phyloP scores from a whole-genome alignment of 2,888 invertebrate species.

The Acanthosoma haemorrhoidale region DNA sequence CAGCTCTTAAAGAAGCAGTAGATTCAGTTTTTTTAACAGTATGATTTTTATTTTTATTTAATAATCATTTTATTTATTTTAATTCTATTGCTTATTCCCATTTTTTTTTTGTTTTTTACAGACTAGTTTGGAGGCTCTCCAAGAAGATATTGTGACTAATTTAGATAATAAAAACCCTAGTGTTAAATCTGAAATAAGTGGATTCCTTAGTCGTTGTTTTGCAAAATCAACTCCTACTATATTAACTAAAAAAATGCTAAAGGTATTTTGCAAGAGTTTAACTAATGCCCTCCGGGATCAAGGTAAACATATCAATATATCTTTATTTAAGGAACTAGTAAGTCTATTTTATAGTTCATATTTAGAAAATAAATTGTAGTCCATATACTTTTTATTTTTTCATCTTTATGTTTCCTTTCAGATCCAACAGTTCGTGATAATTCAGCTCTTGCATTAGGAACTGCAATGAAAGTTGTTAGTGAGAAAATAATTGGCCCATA shows the following conservation, averaged over 20 bases:
- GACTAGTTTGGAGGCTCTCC: constrained; percentile 74
- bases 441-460: constrained; percentile 88
- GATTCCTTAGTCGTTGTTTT: constrained; percentile 79
- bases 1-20: constrained; percentile 78
- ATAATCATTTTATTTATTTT: background rate
- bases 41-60: constrained; percentile 45
- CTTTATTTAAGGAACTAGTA: background rate
- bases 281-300: constrained; percentile 73
- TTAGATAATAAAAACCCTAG: constrained; percentile 87
- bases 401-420: constrained; percentile 45
- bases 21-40: constrained; percentile 81
- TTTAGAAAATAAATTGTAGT: background rate
- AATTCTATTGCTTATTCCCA: background rate
- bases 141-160: constrained; percentile 79
- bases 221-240: constrained; percentile 72
- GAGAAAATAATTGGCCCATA: constrained; percentile 84
- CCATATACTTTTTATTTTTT: background rate
- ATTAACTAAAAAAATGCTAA: constrained; percentile 84
- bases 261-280: constrained; percentile 70
- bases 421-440: constrained; percentile 89
- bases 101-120: constrained; percentile 47
- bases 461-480: constrained; percentile 86
- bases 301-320: constrained; percentile 51
- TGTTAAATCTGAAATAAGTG: constrained; percentile 79
- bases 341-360: background rate